Percentiles rank a stretch among this genome's conserved stretches.
These are phyloP conservation scores for Asteroscopus sphinx DNA, from an alignment of 2,888 invertebrate genomes.

Conservation along the genomic window DNA sequence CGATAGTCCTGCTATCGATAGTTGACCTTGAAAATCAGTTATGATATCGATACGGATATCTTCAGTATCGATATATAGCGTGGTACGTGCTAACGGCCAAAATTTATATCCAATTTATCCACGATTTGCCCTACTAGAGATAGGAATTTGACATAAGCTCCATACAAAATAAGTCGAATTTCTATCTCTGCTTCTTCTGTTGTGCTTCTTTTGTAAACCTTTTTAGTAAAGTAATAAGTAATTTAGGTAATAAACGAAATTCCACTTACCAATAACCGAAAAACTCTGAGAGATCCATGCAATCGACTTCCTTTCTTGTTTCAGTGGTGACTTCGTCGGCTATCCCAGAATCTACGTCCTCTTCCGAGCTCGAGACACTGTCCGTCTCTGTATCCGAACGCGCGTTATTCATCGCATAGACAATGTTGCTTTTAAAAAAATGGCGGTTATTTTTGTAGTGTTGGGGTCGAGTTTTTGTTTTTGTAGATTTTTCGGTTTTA, in stretches of 20 bases:
- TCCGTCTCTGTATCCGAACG: constrained; percentile 69
- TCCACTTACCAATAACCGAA: constrained; percentile 83
- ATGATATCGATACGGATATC: no score
- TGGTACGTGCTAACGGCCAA: no score
- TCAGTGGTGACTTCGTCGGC: constrained; percentile 72
- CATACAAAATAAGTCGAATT: no score
- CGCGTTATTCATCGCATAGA: constrained; percentile 68
- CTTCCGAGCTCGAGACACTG: constrained; percentile 75
- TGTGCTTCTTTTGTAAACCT: no score
- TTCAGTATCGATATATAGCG: no score
- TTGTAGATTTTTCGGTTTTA: constrained; percentile 1
- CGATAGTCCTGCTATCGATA: no score
- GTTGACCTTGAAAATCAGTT: no score
- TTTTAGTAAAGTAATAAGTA: no score
- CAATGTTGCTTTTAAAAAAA: constrained; percentile 14
- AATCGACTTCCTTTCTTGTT: constrained; percentile 69
- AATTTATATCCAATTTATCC: no score
- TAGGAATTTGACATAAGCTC: no score
- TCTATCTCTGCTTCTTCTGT: no score
- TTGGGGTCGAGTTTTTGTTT: background rate
- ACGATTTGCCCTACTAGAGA: no score
- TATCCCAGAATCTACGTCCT: constrained; percentile 84
- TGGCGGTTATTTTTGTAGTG: constrained; percentile 23
- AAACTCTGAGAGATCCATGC: constrained; percentile 84
- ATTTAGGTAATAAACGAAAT: constrained; percentile 9